Conservation (phyloP, 2,888 invertebrate genomes). For the Nemapogon koenigi region DNA sequence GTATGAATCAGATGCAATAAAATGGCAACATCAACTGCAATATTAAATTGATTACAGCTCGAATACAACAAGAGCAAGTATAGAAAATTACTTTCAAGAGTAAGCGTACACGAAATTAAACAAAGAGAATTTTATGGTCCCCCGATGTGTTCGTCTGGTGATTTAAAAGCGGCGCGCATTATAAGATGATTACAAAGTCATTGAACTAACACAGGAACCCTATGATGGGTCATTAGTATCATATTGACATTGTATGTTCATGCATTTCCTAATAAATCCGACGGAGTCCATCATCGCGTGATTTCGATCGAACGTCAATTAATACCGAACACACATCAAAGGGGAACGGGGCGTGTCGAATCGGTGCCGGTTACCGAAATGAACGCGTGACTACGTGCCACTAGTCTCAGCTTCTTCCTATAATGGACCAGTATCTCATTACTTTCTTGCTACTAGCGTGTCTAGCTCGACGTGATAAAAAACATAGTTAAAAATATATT, state of each 20-base stretch:
- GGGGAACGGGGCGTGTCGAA: conserved; percentile 30
- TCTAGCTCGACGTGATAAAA: too few species aligned
- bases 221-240: too few species aligned
- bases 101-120: too few species aligned
- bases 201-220: too few species aligned
- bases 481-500: too few species aligned
- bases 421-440: conserved; percentile 7
- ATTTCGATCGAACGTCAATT: conserved; percentile 28
- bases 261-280: conserved; percentile 7
- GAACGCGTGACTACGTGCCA: conserved; percentile 25
- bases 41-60: not conserved
- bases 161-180: too few species aligned
- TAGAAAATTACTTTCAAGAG: too few species aligned
- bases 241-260: too few species aligned
- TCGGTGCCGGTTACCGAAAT: conserved; percentile 29
- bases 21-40: conserved; percentile 21
- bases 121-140: conserved; percentile 1
- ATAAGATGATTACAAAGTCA: too few species aligned
- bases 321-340: conserved; percentile 30
- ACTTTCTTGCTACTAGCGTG: conserved; percentile 1
- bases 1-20: conserved; percentile 28
- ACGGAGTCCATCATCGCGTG: conserved; percentile 1
- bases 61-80: too few species aligned
- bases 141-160: too few species aligned
- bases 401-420: conserved; percentile 7